These are phyloP conservation scores for Cygnus olor DNA, from an alignment of 2,797 vertebrate genomes.

Conservation along the genomic window DNA sequence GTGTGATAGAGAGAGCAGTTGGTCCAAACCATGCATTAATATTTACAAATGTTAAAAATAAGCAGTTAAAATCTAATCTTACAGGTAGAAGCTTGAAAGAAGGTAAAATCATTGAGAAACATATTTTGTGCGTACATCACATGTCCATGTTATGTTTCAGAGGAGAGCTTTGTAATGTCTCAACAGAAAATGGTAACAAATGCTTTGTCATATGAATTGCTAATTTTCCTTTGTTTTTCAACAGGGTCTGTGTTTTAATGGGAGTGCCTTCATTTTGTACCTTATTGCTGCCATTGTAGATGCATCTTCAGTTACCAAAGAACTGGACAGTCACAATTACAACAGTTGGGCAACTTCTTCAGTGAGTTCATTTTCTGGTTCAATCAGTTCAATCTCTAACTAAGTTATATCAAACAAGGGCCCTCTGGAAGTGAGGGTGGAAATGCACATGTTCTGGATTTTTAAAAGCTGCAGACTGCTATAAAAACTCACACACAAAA, in stretches of 20 bases:
- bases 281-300: conserved; percentile 86
- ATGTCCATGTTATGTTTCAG: neutral
- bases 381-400: neutral
- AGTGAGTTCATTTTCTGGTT: conserved; percentile 78
- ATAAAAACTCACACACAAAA: neutral
- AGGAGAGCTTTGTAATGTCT: neutral
- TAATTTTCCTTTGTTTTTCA: neutral
- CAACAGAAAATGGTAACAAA: neutral
- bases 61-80: neutral
- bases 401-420: neutral
- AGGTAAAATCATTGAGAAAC: neutral
- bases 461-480: neutral
- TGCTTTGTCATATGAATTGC: neutral
- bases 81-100: neutral
- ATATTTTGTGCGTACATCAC: neutral
- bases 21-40: neutral
- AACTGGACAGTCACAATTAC: conserved; percentile 85
- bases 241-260: conserved; percentile 87
- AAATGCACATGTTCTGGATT: neutral
- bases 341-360: conserved; percentile 92
- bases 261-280: conserved; percentile 86
- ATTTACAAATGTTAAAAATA: neutral
- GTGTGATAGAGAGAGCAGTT: neutral
- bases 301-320: conserved; percentile 80
- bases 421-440: fast-evolving